These are phyloP conservation scores for Monochamus saltuarius DNA, from an alignment of 1,140 invertebrate species.

Conservation along the genomic window DNA sequence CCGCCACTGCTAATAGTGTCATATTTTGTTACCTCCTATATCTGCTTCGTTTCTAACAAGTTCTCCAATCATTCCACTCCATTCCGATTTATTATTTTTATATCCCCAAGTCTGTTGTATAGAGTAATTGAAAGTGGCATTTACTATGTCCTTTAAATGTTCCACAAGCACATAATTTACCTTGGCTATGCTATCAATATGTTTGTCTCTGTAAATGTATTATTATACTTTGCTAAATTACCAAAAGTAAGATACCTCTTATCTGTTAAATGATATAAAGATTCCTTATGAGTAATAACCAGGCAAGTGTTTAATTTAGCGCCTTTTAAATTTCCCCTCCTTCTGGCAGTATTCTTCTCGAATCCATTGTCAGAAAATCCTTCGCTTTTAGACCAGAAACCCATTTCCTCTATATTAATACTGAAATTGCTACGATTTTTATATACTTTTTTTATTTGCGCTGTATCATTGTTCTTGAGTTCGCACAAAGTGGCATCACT, in stretches of 20 bases:
- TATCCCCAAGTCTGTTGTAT: constrained; percentile 60
- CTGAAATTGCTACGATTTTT: constrained; percentile 22
- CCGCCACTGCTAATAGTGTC: no score
- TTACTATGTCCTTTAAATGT: constrained; percentile 58
- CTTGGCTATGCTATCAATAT: constrained; percentile 64
- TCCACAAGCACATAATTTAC: constrained; percentile 62
- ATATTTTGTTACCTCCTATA: constrained; percentile 56
- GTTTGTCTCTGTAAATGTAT: constrained; percentile 52
- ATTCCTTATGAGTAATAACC: constrained; percentile 61
- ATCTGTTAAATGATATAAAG: constrained; percentile 61
- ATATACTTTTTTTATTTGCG: constrained; percentile 39
- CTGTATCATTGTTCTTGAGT: constrained; percentile 15
- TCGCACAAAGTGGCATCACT: constrained; percentile 41
- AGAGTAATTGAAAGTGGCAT: constrained; percentile 58
- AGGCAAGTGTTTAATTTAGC: constrained; percentile 53
- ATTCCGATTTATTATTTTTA: constrained; percentile 50
- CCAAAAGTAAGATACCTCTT: constrained; percentile 49
- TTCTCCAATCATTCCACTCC: constrained; percentile 67
- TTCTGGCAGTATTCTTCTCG: constrained; percentile 28
- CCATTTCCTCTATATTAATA: constrained; percentile 37
- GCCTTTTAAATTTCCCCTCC: constrained; percentile 52
- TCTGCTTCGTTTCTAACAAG: constrained; percentile 60
- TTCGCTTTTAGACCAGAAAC: constrained; percentile 24
- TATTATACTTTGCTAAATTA: background rate
- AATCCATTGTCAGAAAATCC: constrained; percentile 18